These are phyloP conservation scores for Tetrao urogallus DNA, from an alignment of 2,113 vertebrate genomes.

Conservation along the genomic window DNA sequence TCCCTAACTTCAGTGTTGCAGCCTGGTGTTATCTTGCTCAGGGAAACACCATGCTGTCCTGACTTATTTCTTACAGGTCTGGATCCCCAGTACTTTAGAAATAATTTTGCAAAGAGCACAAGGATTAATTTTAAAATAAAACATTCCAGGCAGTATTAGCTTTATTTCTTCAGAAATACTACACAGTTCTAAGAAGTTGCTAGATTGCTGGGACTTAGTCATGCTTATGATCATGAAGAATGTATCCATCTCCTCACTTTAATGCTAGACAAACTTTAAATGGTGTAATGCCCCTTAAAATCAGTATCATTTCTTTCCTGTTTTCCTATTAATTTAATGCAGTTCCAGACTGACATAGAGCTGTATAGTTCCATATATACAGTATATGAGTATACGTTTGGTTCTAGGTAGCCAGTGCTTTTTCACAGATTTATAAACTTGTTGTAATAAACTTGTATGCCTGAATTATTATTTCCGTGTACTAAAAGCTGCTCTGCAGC, in stretches of 20 bases:
- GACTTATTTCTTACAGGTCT: not conserved
- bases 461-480: not conserved
- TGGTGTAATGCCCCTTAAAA: not conserved
- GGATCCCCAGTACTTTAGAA: not conserved
- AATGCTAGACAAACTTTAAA: not conserved
- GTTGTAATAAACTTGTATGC: not conserved
- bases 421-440: too few species aligned
- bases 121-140: not conserved
- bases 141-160: not conserved
- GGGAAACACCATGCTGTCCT: not conserved
- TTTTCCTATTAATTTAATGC: slow-evolving; percentile 45
- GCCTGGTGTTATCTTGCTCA: not conserved
- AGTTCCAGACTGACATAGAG: slow-evolving; percentile 71
- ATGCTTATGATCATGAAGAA: not conserved
- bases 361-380: not conserved
- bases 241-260: not conserved
- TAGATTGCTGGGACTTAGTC: not conserved
- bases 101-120: not conserved
- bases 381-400: slow-evolving; percentile 21
- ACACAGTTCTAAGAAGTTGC: not conserved
- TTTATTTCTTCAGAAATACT: not conserved
- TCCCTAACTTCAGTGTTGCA: not conserved
- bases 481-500: slow-evolving; percentile 40
- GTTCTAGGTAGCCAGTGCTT: slow-evolving; percentile 38
- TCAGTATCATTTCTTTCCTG: not conserved